These are phyloP conservation scores for Osmerus mordax DNA, from an alignment of 2,113 vertebrate species.

Conservation along the genomic window DNA sequence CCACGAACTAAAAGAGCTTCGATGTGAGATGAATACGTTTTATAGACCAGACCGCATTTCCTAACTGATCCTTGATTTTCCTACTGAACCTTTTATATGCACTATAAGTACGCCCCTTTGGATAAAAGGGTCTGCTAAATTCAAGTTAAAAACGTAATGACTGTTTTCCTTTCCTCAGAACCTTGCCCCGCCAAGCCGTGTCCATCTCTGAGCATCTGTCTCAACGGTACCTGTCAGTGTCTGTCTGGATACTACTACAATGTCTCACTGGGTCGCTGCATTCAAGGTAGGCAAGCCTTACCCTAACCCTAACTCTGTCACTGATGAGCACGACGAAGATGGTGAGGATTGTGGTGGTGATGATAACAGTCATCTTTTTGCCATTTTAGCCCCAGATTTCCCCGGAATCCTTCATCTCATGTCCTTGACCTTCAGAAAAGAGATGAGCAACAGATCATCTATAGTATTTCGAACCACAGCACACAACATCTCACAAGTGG, in stretches of 20 bases:
- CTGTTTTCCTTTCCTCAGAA: slow-evolving; percentile 37
- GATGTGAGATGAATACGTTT: too few species aligned
- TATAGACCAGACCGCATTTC: too few species aligned
- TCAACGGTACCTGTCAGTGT: slow-evolving; percentile 64
- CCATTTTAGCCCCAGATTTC: slow-evolving; percentile 66
- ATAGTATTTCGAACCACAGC: slow-evolving; percentile 39
- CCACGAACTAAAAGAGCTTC: too few species aligned
- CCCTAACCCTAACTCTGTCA: background rate
- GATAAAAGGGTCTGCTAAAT: background rate
- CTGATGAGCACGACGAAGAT: background rate
- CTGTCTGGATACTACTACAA: slow-evolving; percentile 48
- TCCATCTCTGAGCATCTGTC: slow-evolving; percentile 55
- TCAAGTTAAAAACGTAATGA: background rate
- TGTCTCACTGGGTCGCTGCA: slow-evolving; percentile 42
- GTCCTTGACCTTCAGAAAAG: slow-evolving; percentile 4
- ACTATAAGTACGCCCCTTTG: too few species aligned
- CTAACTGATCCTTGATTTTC: too few species aligned
- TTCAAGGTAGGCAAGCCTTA: slow-evolving; percentile 49
- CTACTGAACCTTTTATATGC: too few species aligned
- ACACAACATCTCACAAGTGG: slow-evolving; percentile 33
- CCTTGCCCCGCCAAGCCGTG: slow-evolving; percentile 56
- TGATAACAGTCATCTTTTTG: background rate
- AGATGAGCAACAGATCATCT: slow-evolving; percentile 64
- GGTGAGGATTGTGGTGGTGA: background rate
- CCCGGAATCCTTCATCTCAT: slow-evolving; percentile 59